Evolutionary conservation across 1,140 invertebrate genomes (phyloP).

Genomic region (Drosophila parabipectinata): DNA sequence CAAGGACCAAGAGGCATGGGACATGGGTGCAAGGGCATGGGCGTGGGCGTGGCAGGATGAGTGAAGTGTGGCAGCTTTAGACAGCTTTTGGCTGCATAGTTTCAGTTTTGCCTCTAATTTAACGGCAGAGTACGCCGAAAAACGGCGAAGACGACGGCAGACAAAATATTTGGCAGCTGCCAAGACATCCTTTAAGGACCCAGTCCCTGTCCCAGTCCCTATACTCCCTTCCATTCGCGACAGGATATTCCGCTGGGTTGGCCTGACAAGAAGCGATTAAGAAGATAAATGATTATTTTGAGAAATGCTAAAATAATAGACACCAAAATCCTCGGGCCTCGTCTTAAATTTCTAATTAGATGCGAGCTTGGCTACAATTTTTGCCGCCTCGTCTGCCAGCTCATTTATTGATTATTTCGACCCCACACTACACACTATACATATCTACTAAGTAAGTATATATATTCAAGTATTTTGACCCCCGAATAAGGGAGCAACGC

Average conservation of each 20-base stretch:
- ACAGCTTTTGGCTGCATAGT: constrained; percentile 48
- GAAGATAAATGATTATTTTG: constrained; percentile 79
- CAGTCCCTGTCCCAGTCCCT: background rate
- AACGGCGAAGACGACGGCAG: constrained; percentile 29
- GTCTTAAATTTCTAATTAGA: constrained; percentile 72
- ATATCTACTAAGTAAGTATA: constrained; percentile 5
- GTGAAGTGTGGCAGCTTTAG: constrained; percentile 49
- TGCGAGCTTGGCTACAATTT: constrained; percentile 19
- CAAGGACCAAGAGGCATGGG: no score
- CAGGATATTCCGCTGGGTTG: background rate
- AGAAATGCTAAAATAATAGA: constrained; percentile 64
- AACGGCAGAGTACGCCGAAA: constrained; percentile 66
- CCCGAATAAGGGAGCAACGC: constrained; percentile 32
- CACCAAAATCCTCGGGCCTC: constrained; percentile 9
- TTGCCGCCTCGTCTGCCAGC: constrained; percentile 23
- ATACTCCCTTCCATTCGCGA: background rate
- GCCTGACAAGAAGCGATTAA: constrained; percentile 65
- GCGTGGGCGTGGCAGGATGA: background rate
- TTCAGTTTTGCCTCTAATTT: constrained; percentile 61
- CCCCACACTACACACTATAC: background rate
- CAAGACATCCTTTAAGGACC: constrained; percentile 15
- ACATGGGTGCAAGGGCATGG: background rate
- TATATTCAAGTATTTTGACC: constrained; percentile 28
- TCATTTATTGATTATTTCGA: constrained; percentile 54
- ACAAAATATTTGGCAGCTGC: constrained; percentile 72